These are phyloP conservation scores for Diplogasteroides magnus DNA, from an alignment of 1,140 invertebrate species.

Conservation along the genomic window DNA sequence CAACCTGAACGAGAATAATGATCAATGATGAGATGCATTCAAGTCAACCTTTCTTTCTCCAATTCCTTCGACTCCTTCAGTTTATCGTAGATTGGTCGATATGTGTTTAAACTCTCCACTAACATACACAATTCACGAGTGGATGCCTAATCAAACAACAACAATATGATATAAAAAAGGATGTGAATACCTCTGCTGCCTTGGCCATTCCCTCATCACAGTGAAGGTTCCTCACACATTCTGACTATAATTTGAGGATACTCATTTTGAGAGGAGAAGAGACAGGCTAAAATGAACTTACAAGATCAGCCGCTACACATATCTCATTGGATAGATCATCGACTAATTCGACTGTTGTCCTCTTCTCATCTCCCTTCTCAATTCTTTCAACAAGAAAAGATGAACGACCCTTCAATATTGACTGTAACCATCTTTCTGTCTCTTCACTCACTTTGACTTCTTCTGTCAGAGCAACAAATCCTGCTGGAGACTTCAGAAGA, in stretches of 20 bases:
- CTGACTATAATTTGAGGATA: constrained; percentile 25
- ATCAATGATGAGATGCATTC: too few species aligned
- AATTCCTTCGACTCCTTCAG: constrained; percentile 28
- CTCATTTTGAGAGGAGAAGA: too few species aligned
- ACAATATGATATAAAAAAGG: background rate
- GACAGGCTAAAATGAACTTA: constrained; percentile 3
- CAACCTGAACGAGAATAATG: too few species aligned
- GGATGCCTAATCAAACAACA: background rate
- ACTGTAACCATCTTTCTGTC: too few species aligned
- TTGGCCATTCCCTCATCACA: constrained; percentile 17
- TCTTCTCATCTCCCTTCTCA: background rate
- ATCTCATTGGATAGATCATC: constrained; percentile 39
- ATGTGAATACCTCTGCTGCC: constrained; percentile 33
- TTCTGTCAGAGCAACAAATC: constrained; percentile 26
- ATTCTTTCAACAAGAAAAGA: background rate
- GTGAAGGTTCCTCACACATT: constrained; percentile 34
- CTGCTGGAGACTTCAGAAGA: constrained; percentile 17
- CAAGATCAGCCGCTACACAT: constrained; percentile 33
- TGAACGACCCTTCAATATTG: background rate
- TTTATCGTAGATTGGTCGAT: constrained; percentile 24
- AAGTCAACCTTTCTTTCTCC: constrained; percentile 5
- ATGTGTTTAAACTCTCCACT: constrained; percentile 28
- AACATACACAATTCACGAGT: background rate
- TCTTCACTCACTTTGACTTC: constrained; percentile 6
- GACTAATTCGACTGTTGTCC: constrained; percentile 30